phyloP scores from a whole-genome alignment of 2,113 vertebrate genomes.

The Hippocampus mohnikei region DNA sequence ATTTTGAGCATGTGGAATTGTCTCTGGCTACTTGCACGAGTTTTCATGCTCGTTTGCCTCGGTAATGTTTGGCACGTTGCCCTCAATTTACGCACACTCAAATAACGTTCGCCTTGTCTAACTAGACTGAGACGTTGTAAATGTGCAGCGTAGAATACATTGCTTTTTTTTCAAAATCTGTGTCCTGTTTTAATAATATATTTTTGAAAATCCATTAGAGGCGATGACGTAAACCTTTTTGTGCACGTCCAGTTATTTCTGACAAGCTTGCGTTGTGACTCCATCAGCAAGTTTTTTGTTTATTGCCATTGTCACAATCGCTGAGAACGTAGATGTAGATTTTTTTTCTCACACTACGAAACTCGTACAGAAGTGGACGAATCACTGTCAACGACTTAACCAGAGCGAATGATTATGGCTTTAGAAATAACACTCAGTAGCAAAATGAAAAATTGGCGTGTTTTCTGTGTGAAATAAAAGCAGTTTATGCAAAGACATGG shows the following conservation, averaged over 20 bases:
- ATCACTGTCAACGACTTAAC: not conserved
- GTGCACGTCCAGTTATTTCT: not conserved
- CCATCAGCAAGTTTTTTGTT: slow-evolving; percentile 48
- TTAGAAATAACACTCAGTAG: not conserved
- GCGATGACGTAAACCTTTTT: not conserved
- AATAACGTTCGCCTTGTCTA: not conserved
- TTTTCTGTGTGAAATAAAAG: not conserved
- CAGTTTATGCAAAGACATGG: not conserved
- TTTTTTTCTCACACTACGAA: not conserved
- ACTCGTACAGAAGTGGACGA: slow-evolving; percentile 20
- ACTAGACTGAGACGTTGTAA: not conserved
- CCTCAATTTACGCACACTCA: slow-evolving; percentile 1
- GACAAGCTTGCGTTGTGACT: slow-evolving; percentile 6
- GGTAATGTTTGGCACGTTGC: slow-evolving; percentile 28
- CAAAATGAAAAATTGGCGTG: not conserved
- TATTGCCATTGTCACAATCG: slow-evolving; percentile 26
- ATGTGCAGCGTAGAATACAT: not conserved
- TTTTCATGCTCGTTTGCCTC: slow-evolving; percentile 7
- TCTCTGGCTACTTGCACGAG: not conserved
- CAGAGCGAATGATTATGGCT: not conserved
- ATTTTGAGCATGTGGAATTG: not conserved
- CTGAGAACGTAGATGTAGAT: slow-evolving; percentile 32
- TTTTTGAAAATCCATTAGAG: not conserved
- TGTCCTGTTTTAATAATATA: not conserved
- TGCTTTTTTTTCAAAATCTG: not conserved